These are phyloP conservation scores for Aramus guarauna DNA, from an alignment of 2,113 vertebrate species.

Conservation along the genomic window DNA sequence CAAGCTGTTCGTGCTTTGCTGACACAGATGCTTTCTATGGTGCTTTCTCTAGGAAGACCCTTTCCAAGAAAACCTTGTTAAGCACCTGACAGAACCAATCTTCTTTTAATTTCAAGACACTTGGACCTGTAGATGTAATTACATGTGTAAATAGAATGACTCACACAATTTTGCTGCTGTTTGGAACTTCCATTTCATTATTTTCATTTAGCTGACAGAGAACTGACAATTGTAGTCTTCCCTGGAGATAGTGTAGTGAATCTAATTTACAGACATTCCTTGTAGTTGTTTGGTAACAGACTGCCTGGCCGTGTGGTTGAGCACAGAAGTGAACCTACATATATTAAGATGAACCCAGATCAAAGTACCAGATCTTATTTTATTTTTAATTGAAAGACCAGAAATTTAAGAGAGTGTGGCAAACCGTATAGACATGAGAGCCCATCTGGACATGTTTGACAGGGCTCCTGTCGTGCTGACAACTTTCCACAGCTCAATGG, in stretches of 20 bases:
- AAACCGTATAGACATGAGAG: neutral
- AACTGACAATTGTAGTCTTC: conserved; percentile 28
- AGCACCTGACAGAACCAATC: conserved; percentile 10
- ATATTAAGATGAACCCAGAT: neutral
- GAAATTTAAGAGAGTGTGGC: neutral
- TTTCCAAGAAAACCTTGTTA: conserved; percentile 37
- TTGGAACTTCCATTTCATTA: conserved; percentile 47
- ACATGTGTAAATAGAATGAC: conserved; percentile 26
- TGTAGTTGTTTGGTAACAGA: conserved; percentile 8
- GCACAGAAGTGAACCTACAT: neutral
- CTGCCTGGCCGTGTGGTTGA: neutral
- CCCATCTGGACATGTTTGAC: neutral
- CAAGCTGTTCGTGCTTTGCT: neutral
- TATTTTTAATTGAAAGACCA: conserved; percentile 15
- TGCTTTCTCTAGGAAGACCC: neutral
- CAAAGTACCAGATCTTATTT: neutral
- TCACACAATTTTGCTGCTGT: conserved; percentile 27
- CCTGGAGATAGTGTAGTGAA: conserved; percentile 2
- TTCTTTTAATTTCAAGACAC: conserved; percentile 44
- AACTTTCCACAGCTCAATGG: neutral
- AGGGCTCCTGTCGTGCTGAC: neutral
- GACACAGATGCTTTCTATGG: neutral
- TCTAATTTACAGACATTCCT: conserved; percentile 20
- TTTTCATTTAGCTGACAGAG: conserved; percentile 38
- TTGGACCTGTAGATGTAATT: conserved; percentile 37